phyloP scores from a whole-genome alignment of 2,113 vertebrate species.

The Pterocles orientalis region DNA sequence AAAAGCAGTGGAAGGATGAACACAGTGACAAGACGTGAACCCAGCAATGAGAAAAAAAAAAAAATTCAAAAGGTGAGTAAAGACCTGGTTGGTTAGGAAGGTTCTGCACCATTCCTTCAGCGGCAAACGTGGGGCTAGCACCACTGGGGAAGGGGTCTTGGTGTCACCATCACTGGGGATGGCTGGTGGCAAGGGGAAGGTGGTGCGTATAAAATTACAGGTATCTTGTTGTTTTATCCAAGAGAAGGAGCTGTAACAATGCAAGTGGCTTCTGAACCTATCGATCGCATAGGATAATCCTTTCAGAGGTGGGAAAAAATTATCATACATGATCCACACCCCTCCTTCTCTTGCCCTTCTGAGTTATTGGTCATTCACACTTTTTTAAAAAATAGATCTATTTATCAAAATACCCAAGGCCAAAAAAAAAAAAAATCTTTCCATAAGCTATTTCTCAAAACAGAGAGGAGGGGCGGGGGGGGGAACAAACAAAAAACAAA shows the following conservation, averaged over 20 bases:
- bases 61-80: neutral
- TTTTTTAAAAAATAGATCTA: slow-evolving; percentile 14
- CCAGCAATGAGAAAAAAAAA: neutral
- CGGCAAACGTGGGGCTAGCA: neutral
- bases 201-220: neutral
- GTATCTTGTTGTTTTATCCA: neutral
- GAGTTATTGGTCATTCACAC: slow-evolving; percentile 67
- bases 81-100: neutral
- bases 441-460: slow-evolving; percentile 78
- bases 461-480: neutral
- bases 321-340: neutral
- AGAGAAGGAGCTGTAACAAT: slow-evolving; percentile 11
- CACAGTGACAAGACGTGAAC: neutral
- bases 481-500: neutral
- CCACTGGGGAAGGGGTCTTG: neutral
- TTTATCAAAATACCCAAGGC: slow-evolving; percentile 37
- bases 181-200: neutral
- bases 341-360: slow-evolving; percentile 15
- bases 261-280: neutral
- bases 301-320: neutral
- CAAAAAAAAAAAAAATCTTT: slow-evolving; percentile 34
- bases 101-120: neutral
- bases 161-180: neutral
- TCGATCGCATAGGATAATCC: neutral
- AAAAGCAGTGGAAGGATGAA: slow-evolving; percentile 14